A percentile compares a stretch with the other conserved stretches of the same genome.
Evolutionary conservation across 2,797 vertebrate genomes (phyloP).

Genomic region (Hephaestus fuliginosus): DNA sequence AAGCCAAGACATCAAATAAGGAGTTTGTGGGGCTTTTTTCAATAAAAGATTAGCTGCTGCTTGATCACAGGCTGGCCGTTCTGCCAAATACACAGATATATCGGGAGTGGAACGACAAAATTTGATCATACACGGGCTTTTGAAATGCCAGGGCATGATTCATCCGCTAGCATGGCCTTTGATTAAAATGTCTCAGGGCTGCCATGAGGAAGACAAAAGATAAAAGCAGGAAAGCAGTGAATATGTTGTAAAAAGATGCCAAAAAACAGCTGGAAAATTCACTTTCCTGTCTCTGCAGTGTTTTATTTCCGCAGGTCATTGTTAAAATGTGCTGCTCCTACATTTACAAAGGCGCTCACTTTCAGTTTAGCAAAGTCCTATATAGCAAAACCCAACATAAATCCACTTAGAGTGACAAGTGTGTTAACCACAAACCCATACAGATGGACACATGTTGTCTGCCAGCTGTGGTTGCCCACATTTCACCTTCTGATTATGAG

Average conservation of each 20-base stretch:
- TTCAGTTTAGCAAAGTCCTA: not conserved
- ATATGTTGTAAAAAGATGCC: conserved; percentile 1
- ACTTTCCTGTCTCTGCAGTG: not conserved
- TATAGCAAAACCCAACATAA: not conserved
- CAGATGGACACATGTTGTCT: not conserved
- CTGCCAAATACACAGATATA: conserved; percentile 69
- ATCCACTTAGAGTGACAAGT: not conserved
- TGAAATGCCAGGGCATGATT: conserved; percentile 58
- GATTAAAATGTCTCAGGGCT: conserved; percentile 48
- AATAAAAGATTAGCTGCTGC: conserved; percentile 76
- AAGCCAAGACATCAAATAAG: conserved; percentile 70
- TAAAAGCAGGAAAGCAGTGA: conserved; percentile 19
- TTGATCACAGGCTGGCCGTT: conserved; percentile 64
- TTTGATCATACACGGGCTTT: conserved; percentile 52
- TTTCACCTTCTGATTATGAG: conserved; percentile 51
- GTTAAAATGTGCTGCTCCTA: not conserved
- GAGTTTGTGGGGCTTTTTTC: conserved; percentile 40
- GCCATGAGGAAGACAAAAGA: conserved; percentile 30
- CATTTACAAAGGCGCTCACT: not conserved
- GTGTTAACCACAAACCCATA: not conserved
- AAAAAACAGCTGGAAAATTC: conserved; percentile 17
- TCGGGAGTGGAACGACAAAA: conserved; percentile 51
- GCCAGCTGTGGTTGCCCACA: not conserved
- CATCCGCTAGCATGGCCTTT: conserved; percentile 30
- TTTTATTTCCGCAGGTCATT: conserved; percentile 4